A percentile compares a stretch with the other conserved stretches of the same genome.
These are phyloP conservation scores for Lycaon pictus DNA, from an alignment of 2,113 vertebrate species.

Conservation along the genomic window DNA sequence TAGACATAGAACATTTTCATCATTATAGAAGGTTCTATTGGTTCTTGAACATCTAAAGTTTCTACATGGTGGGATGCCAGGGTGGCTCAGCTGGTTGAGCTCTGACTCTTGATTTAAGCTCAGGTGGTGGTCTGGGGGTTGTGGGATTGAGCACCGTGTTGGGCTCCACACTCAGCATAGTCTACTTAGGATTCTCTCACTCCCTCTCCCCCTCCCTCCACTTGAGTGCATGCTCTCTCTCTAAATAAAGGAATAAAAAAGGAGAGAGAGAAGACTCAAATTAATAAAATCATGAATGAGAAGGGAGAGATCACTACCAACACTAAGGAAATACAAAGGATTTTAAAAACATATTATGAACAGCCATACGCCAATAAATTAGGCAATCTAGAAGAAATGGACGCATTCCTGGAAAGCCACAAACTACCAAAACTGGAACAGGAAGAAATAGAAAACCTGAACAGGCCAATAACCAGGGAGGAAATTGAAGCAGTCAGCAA, in stretches of 20 bases:
- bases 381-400: too few relatives aligned
- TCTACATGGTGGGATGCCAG: neutral
- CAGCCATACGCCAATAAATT: too few relatives aligned
- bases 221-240: neutral
- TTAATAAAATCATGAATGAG: too few relatives aligned
- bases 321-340: too few relatives aligned
- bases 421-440: too few relatives aligned
- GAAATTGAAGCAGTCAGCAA: too few relatives aligned
- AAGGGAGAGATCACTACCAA: too few relatives aligned
- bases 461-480: too few relatives aligned
- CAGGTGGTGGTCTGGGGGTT: neutral
- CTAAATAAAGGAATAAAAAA: neutral
- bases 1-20: neutral
- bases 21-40: neutral
- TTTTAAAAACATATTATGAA: too few relatives aligned
- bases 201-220: neutral
- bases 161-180: neutral
- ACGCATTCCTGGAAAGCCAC: too few relatives aligned
- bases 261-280: too few relatives aligned
- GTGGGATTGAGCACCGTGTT: neutral
- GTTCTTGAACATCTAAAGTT: constrained; percentile 5
- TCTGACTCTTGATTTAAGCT: neutral
- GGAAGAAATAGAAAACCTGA: too few relatives aligned
- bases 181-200: neutral
- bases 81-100: neutral